Evolutionary conservation across 2,888 invertebrate genomes (phyloP).

Genomic region (Limenitis arthemis): DNA sequence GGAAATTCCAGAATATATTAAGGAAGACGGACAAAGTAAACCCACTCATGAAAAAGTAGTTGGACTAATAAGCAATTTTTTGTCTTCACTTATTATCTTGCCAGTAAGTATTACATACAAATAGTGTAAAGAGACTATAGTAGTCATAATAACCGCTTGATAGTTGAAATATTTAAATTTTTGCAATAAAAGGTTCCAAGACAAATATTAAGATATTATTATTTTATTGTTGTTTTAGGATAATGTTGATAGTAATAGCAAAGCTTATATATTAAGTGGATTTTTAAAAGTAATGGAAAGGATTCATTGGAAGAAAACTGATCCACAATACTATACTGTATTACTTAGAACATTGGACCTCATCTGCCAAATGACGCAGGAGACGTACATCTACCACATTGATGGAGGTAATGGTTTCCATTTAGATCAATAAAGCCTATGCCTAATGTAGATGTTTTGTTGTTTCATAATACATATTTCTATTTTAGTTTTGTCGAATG

Average conservation of each 20-base stretch:
- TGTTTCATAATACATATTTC: background rate
- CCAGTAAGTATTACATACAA: constrained; percentile 71
- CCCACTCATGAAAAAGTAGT: constrained; percentile 81
- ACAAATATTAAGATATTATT: background rate
- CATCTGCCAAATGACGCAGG: constrained; percentile 84
- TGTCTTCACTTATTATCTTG: constrained; percentile 86
- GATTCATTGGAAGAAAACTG: constrained; percentile 79
- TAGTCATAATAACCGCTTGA: no score
- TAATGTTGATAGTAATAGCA: constrained; percentile 87
- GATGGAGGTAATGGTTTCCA: constrained; percentile 75
- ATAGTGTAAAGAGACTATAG: no score
- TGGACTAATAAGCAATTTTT: constrained; percentile 81
- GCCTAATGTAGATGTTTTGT: background rate
- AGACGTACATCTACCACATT: constrained; percentile 88
- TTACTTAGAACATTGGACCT: constrained; percentile 85
- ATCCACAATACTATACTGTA: constrained; percentile 76
- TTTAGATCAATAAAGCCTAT: background rate
- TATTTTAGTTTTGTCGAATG: constrained; percentile 88
- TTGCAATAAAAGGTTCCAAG: background rate
- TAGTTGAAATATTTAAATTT: no score
- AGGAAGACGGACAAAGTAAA: constrained; percentile 82
- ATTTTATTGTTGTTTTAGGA: constrained; percentile 70
- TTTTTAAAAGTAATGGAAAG: constrained; percentile 86
- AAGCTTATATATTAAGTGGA: constrained; percentile 84
- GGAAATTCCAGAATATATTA: constrained; percentile 78